Conservation (phyloP, 64 coral and sea anemone species). For the Porites australiensis region DNA sequence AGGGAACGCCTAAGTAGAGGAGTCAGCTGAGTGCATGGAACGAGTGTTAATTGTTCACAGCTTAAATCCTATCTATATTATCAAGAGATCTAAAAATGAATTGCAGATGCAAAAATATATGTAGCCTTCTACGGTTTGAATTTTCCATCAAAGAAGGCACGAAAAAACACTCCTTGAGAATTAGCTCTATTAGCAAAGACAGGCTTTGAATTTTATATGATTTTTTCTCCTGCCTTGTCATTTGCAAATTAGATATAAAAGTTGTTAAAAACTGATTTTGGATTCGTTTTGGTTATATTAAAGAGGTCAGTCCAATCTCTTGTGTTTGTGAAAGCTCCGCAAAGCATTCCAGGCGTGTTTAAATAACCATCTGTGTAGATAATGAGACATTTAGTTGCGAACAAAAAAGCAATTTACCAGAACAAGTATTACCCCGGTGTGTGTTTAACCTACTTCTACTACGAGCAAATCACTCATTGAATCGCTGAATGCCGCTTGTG, state of each 20-base stretch:
- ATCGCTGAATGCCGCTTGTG: not conserved
- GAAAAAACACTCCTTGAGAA: too few species aligned
- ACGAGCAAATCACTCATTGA: not conserved
- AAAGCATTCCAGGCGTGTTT: slow-evolving; percentile 34
- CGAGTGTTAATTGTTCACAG: slow-evolving; percentile 18
- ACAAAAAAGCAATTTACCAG: not conserved
- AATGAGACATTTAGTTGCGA: slow-evolving; percentile 10
- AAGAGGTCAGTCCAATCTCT: not conserved
- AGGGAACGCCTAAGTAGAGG: too few species aligned
- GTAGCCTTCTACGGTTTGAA: not conserved
- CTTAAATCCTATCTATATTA: slow-evolving; percentile 21
- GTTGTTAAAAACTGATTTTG: not conserved
- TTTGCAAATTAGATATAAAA: not conserved
- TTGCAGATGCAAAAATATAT: not conserved
- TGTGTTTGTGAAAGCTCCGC: not conserved
- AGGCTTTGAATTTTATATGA: not conserved
- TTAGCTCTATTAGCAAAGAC: too few species aligned
- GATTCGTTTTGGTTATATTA: not conserved
- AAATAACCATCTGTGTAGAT: not conserved
- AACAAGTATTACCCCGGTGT: not conserved
- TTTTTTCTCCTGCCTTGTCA: not conserved
- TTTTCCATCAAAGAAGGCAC: not conserved
- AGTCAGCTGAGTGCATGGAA: not conserved
- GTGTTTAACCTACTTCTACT: not conserved
- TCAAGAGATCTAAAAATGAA: slow-evolving; percentile 5